Evolutionary conservation across 2,113 vertebrate species (phyloP).

Genomic region (Equus przewalskii): DNA sequence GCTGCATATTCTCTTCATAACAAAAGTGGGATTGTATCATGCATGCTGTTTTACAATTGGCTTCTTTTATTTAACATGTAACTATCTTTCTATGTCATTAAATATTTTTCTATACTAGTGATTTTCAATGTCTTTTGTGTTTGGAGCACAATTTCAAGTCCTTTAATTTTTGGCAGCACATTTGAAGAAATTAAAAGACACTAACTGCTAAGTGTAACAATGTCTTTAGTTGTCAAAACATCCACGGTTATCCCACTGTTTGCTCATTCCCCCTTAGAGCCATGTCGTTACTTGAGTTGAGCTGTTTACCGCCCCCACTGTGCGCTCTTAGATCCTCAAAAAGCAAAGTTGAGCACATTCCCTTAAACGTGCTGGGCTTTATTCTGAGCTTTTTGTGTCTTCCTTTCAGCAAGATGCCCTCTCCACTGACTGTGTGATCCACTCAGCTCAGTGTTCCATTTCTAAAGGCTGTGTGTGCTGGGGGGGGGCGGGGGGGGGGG

Average conservation of each 20-base stretch:
- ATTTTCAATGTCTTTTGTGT: conserved; percentile 16
- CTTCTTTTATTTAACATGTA: background rate
- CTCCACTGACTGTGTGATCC: background rate
- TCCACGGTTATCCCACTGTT: background rate
- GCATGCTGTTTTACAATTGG: background rate
- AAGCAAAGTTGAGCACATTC: background rate
- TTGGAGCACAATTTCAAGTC: background rate
- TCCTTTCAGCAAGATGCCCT: background rate
- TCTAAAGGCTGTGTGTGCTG: background rate
- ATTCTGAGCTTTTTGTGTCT: background rate
- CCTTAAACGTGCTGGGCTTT: background rate
- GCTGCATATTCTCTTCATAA: background rate
- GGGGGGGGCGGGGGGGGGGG: too few relatives aligned
- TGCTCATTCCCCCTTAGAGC: background rate
- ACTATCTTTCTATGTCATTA: background rate
- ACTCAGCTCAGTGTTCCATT: background rate
- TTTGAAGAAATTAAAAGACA: background rate
- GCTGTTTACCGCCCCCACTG: background rate
- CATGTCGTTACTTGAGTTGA: background rate
- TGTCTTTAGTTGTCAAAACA: background rate
- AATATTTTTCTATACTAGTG: background rate
- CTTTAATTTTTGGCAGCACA: background rate
- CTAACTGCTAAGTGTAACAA: background rate
- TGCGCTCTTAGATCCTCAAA: background rate
- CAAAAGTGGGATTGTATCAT: background rate